Base-by-base conservation (phyloP, 30 jellyfish, hydroid and myxozoan genomes). In the Mastigias papua region DNA sequence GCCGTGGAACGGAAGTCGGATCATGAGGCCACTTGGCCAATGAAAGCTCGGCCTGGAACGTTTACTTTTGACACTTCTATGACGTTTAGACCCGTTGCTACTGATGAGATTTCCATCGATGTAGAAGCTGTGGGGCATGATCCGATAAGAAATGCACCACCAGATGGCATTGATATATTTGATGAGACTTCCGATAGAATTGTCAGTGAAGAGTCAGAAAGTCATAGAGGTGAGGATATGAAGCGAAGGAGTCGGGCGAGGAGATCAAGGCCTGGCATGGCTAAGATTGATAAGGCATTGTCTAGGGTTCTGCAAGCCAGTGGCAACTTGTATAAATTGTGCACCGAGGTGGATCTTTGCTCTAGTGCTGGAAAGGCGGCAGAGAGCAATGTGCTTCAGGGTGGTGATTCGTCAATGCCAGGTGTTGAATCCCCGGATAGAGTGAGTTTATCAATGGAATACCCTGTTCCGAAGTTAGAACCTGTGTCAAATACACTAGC, bases 11-110 rank as follows among this genome's bases (percentile, higher is more conserved):
- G 15, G 2, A 1, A 13, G 6, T 27, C 34, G 22, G 70, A 73
- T 9, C 30, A 54, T 19, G 63, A 48, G 50, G 61, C 63, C n/a
- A 35, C 74, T 66, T 6, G 80, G 73, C 37, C 63, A 60, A 34
- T 4, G 29, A 49, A 27, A 51, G 50, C 57, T 22, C 69, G 90
- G 27, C 90, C 90, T 60, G 75, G 82, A 22, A 64, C 90, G 17
- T 80, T 0, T 28, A 64, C 48, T 16, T 63, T 78, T 66, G 79
- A 78, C 31, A n/a, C 67, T 6, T 6, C 35, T 6, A n/a, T 50
- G 69, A 46, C 35, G 17, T 20, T 19, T 22, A 34, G 27, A 6
- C 28, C 80, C 4, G 80, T 1, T 69, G 80, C 51, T 21, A 69
- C 34, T 30, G 48, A 37, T 31, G 80, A 69, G 17, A 32, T 15